A percentile compares a stretch with the other conserved stretches of the same genome.
phyloP scores from a whole-genome alignment of 2,888 invertebrate species.

The Drosophila ustulata region DNA sequence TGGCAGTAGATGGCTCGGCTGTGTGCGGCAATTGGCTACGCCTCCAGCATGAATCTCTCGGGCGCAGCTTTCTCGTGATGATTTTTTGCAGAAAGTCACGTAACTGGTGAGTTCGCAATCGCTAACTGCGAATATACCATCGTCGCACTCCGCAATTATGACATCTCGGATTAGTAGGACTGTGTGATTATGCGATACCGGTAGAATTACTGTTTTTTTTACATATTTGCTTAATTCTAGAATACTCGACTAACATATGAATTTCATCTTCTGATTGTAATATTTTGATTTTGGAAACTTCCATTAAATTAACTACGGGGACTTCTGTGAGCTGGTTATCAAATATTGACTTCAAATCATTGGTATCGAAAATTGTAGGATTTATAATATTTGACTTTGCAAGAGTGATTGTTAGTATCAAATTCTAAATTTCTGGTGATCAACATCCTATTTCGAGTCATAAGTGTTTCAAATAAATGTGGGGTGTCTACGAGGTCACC shows the following conservation, averaged over 20 bases:
- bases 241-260: constrained; percentile 3
- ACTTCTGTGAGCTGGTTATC: constrained; percentile 5
- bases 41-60: constrained; percentile 1
- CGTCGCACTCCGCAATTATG: constrained; percentile 11
- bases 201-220: background rate
- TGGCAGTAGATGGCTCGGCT: background rate
- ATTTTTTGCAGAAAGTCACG: constrained; percentile 6
- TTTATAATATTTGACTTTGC: constrained; percentile 4
- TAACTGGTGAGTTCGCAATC: background rate
- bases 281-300: constrained; percentile 8
- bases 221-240: constrained; percentile 6
- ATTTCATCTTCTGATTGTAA: constrained; percentile 5
- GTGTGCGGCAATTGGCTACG: background rate
- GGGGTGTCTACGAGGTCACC: background rate
- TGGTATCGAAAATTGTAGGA: constrained; percentile 1
- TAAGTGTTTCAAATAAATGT: constrained; percentile 2
- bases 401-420: constrained; percentile 16
- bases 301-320: constrained; percentile 1
- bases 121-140: background rate
- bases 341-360: constrained; percentile 8
- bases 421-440: constrained; percentile 6
- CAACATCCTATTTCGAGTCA: constrained; percentile 16
- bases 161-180: constrained; percentile 2
- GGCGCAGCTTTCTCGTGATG: constrained; percentile 2
- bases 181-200: background rate